Evolutionary conservation across 2,113 vertebrate species (phyloP), one percentile per base, ranked within the genome.

Genomic region (Alligator mississippiensis): DNA sequence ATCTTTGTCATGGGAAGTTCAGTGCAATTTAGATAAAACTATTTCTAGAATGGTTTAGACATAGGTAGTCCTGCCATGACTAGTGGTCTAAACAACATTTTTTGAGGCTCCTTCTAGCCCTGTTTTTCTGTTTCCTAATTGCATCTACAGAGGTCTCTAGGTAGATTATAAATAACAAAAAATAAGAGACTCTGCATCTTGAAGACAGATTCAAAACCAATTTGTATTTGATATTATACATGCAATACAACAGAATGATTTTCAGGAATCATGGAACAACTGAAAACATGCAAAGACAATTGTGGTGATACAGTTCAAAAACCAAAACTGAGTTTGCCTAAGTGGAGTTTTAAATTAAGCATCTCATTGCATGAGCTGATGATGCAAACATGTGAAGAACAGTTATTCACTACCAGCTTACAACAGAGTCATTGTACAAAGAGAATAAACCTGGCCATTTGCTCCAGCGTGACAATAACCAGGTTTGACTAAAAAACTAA

Each of bases 381-480:
- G 1, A 15, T 11, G 25, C 55, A 68, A 2, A 0, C 15, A 10
- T 57, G 84, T 75, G 55, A 75, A 90, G 11, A 12, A 15, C 0
- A 22, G 63, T 3, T 64, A 11, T 61, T 85, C 16, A 4, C 63
- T 1, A 15, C 5, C 61, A 89, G 5, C 74, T 28, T 84, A 19
- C 80, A 82, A 47, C 3, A 74, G 11, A 15, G 18, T 74, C 70
- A 47, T 25, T 74, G 70, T 47, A 47, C 34, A 74, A 74, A 74
- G 34, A 47, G 7, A 38, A 22, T 19, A 30, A 34, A 24, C 14
- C 77, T 25, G 4, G 77, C 30, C 34, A 25, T 72, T 60, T 34
- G 58, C 30, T 79, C 9, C 21, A 25, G 10, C 22, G 58, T 58
- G 58, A 15, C 19, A 22, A 14, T 30, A n/a, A 60, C 19, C 19